A percentile compares a stretch with the other conserved stretches of the same genome.
These are phyloP conservation scores for Caenorhabditis sp. DNA, from an alignment of 2,888 invertebrate genomes.

Conservation along the genomic window DNA sequence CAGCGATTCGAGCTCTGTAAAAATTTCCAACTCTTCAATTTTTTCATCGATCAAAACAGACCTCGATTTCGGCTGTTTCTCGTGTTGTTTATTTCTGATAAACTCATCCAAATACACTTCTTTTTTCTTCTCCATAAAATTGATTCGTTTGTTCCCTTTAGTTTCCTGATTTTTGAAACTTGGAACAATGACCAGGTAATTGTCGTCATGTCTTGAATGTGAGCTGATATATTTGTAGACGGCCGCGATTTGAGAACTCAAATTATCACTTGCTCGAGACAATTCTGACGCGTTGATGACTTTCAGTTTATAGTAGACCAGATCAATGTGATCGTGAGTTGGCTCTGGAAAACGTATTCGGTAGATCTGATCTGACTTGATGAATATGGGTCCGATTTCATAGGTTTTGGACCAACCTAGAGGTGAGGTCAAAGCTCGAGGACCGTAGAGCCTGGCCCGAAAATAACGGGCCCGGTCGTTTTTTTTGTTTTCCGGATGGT, in stretches of 20 bases:
- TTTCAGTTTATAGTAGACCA: slow-evolving; percentile 46
- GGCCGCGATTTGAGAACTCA: slow-evolving; percentile 21
- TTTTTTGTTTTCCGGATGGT: no score
- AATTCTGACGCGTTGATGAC: slow-evolving; percentile 18
- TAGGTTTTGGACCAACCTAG: no score
- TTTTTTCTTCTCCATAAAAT: slow-evolving; percentile 61
- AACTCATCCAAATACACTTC: slow-evolving; percentile 66
- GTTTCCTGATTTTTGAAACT: slow-evolving; percentile 12
- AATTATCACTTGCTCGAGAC: slow-evolving; percentile 15
- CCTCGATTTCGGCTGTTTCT: slow-evolving; percentile 54
- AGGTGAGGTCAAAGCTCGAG: no score
- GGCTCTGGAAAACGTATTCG: slow-evolving; percentile 25
- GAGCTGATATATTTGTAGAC: slow-evolving; percentile 18
- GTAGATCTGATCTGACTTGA: no score
- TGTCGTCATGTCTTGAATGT: slow-evolving; percentile 23
- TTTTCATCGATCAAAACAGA: slow-evolving; percentile 9
- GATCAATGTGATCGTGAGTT: slow-evolving; percentile 24
- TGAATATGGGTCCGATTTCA: no score
- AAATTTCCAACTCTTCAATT: not conserved
- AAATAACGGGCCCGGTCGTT: no score
- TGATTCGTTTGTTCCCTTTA: slow-evolving; percentile 42
- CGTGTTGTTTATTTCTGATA: slow-evolving; percentile 57
- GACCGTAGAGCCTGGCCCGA: no score
- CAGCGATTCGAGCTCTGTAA: slow-evolving; percentile 29
- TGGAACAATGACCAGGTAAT: slow-evolving; percentile 27